A percentile compares a stretch with the other conserved stretches of the same genome.
Evolutionary conservation across 1,140 invertebrate species (phyloP).

Genomic region (Ips nitidus): DNA sequence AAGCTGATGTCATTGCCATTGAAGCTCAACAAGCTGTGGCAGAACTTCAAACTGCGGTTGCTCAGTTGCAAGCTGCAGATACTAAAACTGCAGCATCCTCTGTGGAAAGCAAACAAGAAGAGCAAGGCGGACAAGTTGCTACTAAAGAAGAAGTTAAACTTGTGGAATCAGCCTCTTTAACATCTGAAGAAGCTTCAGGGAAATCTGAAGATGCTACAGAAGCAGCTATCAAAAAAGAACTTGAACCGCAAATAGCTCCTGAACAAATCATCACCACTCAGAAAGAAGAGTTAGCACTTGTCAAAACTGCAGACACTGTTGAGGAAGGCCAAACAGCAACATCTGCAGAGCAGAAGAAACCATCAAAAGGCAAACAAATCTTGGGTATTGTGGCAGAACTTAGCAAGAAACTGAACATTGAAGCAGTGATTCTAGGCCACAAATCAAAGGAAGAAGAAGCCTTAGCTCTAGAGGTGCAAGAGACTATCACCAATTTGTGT

Average conservation of each 20-base stretch:
- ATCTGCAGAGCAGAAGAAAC: background rate
- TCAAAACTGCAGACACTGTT: background rate
- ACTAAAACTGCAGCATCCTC: too few species aligned
- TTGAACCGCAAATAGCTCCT: background rate
- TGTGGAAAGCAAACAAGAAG: too few species aligned
- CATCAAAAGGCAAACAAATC: slow-evolving; percentile 21
- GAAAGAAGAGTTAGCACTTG: background rate
- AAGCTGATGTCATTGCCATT: slow-evolving; percentile 10
- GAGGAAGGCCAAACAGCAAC: background rate
- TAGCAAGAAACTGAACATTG: slow-evolving; percentile 32
- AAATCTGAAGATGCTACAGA: background rate
- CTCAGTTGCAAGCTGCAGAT: too few species aligned
- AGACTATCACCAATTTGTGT: slow-evolving; percentile 6
- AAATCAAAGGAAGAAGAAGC: slow-evolving; percentile 15
- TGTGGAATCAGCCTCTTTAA: background rate
- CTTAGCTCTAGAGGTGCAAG: slow-evolving; percentile 13
- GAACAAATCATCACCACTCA: background rate
- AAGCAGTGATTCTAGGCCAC: slow-evolving; percentile 23
- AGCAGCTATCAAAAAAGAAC: background rate
- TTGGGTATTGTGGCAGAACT: slow-evolving; percentile 28
- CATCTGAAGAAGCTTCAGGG: background rate
- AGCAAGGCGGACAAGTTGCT: too few species aligned
- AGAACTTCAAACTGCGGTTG: too few species aligned
- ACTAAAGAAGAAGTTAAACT: slow-evolving; percentile 8
- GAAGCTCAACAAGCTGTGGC: slow-evolving; percentile 25